Conservation (phyloP, 53 echinoderm and acorn worm species). For the Pentamera pediparva region DNA sequence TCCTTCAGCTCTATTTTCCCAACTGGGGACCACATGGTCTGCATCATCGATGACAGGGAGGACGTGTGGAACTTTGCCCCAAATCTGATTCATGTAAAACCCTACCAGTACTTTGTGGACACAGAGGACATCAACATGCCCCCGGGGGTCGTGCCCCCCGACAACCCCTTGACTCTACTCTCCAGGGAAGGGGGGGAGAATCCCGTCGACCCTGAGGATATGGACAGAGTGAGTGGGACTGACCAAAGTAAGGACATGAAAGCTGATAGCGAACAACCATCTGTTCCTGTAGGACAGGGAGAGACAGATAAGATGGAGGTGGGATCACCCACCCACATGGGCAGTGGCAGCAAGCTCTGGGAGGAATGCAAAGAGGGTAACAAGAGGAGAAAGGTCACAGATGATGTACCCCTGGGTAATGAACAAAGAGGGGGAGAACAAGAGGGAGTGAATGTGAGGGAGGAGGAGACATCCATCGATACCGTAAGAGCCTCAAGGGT, state of each 20-base stretch:
- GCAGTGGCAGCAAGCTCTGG: no score
- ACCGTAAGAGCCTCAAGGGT: no score
- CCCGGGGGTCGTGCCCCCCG: constrained; percentile 30
- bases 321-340: no score
- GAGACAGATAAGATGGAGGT: no score
- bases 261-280: no score
- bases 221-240: not conserved
- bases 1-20: constrained; percentile 85
- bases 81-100: constrained; percentile 78
- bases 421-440: no score
- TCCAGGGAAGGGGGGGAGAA: not conserved
- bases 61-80: constrained; percentile 95
- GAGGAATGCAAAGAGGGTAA: no score
- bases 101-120: constrained; percentile 88
- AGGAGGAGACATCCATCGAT: no score
- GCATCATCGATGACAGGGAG: constrained; percentile 94
- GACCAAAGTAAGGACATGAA: not conserved
- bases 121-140: constrained; percentile 92
- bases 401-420: no score
- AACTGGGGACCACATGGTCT: constrained; percentile 95
- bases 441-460: no score
- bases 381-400: no score
- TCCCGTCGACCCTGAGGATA: not conserved
- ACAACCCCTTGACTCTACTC: not conserved
- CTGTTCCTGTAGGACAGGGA: no score